Conservation (phyloP, 2,113 vertebrate genomes). For the Sceloporus undulatus region DNA sequence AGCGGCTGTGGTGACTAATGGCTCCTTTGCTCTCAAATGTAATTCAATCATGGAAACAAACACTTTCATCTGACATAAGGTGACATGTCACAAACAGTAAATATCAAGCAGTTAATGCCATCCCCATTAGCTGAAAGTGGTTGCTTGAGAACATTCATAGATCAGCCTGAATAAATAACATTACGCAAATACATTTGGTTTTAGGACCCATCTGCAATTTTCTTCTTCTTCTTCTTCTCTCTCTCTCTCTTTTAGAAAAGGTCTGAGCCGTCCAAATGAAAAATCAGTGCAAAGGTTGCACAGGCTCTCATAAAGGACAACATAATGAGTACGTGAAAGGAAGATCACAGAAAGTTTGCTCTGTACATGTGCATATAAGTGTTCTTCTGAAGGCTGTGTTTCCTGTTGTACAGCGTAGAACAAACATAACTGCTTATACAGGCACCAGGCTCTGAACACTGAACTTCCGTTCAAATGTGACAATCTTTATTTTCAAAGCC, state of each 20-base stretch:
- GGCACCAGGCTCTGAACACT: too few relatives aligned
- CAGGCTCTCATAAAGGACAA: not conserved
- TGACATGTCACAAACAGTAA: slow-evolving; percentile 8
- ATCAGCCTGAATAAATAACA: not conserved
- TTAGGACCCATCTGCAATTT: too few relatives aligned
- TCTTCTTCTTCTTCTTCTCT: too few relatives aligned
- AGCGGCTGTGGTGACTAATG: not conserved
- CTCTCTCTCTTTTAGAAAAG: too few relatives aligned
- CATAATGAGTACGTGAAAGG: not conserved
- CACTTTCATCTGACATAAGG: not conserved
- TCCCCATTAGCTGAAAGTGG: not conserved
- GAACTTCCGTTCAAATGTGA: not conserved
- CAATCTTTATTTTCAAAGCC: too few relatives aligned
- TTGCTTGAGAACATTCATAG: not conserved
- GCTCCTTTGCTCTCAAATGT: slow-evolving; percentile 10
- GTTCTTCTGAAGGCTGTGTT: not conserved
- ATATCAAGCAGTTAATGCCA: slow-evolving; percentile 10
- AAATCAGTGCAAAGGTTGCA: not conserved
- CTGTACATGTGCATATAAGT: too few relatives aligned
- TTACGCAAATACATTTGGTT: not conserved
- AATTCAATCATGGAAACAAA: not conserved
- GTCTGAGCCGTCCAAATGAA: not conserved
- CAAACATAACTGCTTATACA: not conserved
- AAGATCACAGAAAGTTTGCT: not conserved
- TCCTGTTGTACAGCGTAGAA: not conserved